Base-by-base conservation (phyloP, 1,140 invertebrate genomes). In the Cheumatopsyche charites region DNA sequence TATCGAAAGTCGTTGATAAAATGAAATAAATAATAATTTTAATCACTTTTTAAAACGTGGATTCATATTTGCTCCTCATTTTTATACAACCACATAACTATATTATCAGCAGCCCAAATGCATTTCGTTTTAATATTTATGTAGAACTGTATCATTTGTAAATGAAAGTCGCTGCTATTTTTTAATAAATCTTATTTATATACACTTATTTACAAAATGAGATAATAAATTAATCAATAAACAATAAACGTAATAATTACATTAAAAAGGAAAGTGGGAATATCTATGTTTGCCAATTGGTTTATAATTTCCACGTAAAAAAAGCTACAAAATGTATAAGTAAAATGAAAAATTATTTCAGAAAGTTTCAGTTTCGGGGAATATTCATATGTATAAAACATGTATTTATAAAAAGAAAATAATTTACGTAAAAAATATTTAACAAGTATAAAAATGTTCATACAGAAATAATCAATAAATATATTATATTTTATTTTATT, bases 121-220 rank as follows among this genome's bases (percentile, higher is more conserved):
- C n/a, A n/a, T n/a, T n/a, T n/a, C n/a, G n/a, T n/a, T n/a, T n/a
- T n/a, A n/a, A n/a, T n/a, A n/a, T n/a, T n/a, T n/a, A n/a, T n/a
- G n/a, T n/a, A n/a, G n/a, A n/a, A n/a, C n/a, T n/a, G n/a, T n/a
- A n/a, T n/a, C n/a, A n/a, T n/a, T n/a, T n/a, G n/a, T n/a, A 52
- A 52, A 52, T 52, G 15, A 52, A 52, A 52, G 2, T 21, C 49
- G 19, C 41, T 2, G n/a, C 13, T 5, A 52, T 52, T 52, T 58
- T 58, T 58, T 58, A 58, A 58, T 58, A 58, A 58, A 58, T 26
- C 55, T 58, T 58, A 55, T 55, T 55, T 55, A 55, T 55, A 47
- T 47, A 47, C 43, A 47, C 49, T 55, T 55, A 58, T 58, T 58
- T 58, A 58, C 55, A 58, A 58, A 58, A 58, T 58, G 21, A 58